Evolutionary conservation across 2,888 invertebrate genomes (phyloP).

Genomic region (Caenorhabditis uteleia): DNA sequence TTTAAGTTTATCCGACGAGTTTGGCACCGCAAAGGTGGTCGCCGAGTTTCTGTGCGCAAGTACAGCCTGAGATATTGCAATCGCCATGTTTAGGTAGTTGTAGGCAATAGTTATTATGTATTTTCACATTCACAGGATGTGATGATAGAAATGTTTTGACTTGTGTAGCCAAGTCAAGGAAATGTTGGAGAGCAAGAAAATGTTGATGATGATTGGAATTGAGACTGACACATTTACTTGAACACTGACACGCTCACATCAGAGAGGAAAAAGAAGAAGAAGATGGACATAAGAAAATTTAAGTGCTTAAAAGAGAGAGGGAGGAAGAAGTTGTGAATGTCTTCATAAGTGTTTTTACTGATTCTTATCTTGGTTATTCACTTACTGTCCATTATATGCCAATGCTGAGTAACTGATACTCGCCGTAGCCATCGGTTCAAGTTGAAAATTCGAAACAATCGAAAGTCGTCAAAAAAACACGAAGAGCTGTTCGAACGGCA

Average conservation of each 20-base stretch:
- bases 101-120: slow-evolving; percentile 1
- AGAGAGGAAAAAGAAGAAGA: slow-evolving; percentile 12
- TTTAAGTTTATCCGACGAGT: slow-evolving; percentile 42
- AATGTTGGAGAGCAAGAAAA: slow-evolving; percentile 10
- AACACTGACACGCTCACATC: too few relatives aligned
- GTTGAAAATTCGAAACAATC: too few relatives aligned
- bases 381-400: slow-evolving; percentile 57
- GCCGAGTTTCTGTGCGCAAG: slow-evolving; percentile 48
- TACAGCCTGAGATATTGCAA: slow-evolving; percentile 59
- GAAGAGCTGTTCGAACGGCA: too few relatives aligned
- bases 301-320: slow-evolving; percentile 6
- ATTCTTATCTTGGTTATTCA: too few relatives aligned
- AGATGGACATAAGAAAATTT: slow-evolving; percentile 4
- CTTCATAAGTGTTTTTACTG: not conserved
- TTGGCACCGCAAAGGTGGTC: slow-evolving; percentile 41
- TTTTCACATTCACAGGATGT: too few relatives aligned
- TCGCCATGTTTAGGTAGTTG: slow-evolving; percentile 41
- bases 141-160: too few relatives aligned
- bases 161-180: too few relatives aligned
- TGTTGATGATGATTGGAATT: slow-evolving; percentile 39
- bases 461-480: too few relatives aligned
- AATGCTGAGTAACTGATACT: slow-evolving; percentile 56
- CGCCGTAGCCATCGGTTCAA: slow-evolving; percentile 53
- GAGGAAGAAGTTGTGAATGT: slow-evolving; percentile 12
- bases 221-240: slow-evolving; percentile 37